Base-by-base conservation (phyloP, 2,888 invertebrate species). In the Tinea pellionella region DNA sequence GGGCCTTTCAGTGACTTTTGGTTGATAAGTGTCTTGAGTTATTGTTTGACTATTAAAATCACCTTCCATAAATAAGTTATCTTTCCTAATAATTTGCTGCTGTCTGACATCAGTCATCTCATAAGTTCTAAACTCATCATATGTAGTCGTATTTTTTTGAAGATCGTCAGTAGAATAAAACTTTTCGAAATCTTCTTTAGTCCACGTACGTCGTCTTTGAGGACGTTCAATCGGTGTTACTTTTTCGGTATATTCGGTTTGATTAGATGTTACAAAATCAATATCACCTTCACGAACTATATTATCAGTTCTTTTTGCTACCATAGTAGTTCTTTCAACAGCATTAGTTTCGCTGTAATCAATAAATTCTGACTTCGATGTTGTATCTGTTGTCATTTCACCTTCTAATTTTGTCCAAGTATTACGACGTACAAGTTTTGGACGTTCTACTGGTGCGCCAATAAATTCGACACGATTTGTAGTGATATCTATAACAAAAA, bases 341-440 rank as follows among this genome's bases (percentile, higher is more conserved):
- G 92, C 81, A 72, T 91, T 90, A 9, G 78, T 89, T 64, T 88
- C 85, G 70, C 91, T 89, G 63, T 89, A 90, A n/a, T 78, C 88
- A 69, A 83, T 90, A 67, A 90, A 92, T 63, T 91, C 89, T 64
- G 93, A 91, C 70, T 92, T 91, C n/a, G 89, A 86, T 8, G 93
- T 93, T 0, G 93, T 88, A 37, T 37, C 9, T 37, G 37, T 37
- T n/a, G n/a, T 91, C 70, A 92, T 92, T 64, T 93, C 92, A 18
- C 90, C 89, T 67, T 92, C 92, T 74, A 93, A 92, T 69, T 92
- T 92, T 0, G 92, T 92, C 90, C 92, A 92, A 0, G 92, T 92
- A 58, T 92, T 86, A 65, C 92, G 87, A 61, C 92, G 87, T 63
- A 83, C 85, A 15, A 90, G 89, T 68, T 83, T 89, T 51, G 91